These are phyloP conservation scores for Ephydatia muelleri DNA, from an alignment of 37 sponge, comb jelly and placozoan genomes.

Conservation along the genomic window DNA sequence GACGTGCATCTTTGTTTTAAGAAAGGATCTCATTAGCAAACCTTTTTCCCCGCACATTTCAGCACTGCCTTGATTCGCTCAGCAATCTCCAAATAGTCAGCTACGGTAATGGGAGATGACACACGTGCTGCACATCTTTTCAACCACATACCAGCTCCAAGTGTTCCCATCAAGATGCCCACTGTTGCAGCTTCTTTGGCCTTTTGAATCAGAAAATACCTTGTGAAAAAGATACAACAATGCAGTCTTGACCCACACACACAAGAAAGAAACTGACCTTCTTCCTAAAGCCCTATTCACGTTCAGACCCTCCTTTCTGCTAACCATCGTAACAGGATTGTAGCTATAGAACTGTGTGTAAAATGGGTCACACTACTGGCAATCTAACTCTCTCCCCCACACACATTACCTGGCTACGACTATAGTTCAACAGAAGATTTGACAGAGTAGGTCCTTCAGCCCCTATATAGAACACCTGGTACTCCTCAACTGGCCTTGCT, in stretches of 20 bases:
- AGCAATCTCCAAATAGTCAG: slow-evolving; percentile 74
- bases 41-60: slow-evolving; percentile 87
- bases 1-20: neutral
- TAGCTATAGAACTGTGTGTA: slow-evolving; percentile 75
- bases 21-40: slow-evolving; percentile 13
- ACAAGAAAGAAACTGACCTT: slow-evolving; percentile 40
- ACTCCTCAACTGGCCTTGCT: slow-evolving; percentile 50
- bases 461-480: slow-evolving; percentile 82
- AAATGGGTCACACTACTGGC: neutral
- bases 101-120: slow-evolving; percentile 19
- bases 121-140: neutral
- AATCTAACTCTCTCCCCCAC: neutral
- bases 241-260: neutral
- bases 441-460: slow-evolving; percentile 69
- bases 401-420: slow-evolving; percentile 53
- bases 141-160: slow-evolving; percentile 71
- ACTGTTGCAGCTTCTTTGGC: slow-evolving; percentile 84
- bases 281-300: slow-evolving; percentile 79
- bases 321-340: slow-evolving; percentile 52
- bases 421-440: slow-evolving; percentile 75
- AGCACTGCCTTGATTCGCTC: slow-evolving; percentile 78
- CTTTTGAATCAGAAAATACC: slow-evolving; percentile 89
- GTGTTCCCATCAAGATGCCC: slow-evolving; percentile 93
- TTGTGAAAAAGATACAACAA: neutral
- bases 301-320: slow-evolving; percentile 58